A percentile compares a stretch with the other conserved stretches of the same genome.
phyloP scores from a whole-genome alignment of 2,888 invertebrate species.

The Melanophora roralis region DNA sequence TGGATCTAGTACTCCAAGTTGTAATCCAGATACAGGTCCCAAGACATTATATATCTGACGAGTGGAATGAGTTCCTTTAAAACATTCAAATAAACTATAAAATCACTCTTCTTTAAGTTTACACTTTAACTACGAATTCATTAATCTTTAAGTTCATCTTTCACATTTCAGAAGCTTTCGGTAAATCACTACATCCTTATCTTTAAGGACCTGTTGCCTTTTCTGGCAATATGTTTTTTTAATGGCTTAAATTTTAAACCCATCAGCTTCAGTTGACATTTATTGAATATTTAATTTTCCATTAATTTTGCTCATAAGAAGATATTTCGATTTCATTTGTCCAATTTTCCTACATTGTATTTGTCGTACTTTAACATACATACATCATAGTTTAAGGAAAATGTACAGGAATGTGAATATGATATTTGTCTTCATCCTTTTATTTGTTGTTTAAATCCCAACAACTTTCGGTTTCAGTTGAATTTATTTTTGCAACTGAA shows the following conservation, averaged over 20 bases:
- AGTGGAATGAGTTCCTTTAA: too few relatives aligned
- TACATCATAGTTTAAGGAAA: background rate
- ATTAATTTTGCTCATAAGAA: constrained; percentile 3
- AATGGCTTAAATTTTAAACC: background rate
- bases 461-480: constrained; percentile 35
- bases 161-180: too few relatives aligned
- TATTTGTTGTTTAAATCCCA: background rate
- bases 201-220: background rate
- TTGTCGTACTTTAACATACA: background rate
- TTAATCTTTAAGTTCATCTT: too few relatives aligned
- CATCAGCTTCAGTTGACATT: background rate
- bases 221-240: background rate
- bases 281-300: constrained; percentile 1
- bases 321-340: constrained; percentile 18
- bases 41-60: too few relatives aligned
- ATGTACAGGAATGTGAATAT: too few relatives aligned
- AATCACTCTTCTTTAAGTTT: too few relatives aligned
- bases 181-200: too few relatives aligned
- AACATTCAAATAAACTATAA: too few relatives aligned
- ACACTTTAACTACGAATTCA: too few relatives aligned
- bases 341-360: constrained; percentile 27
- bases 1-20: too few relatives aligned
- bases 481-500: background rate
- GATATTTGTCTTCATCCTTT: background rate
- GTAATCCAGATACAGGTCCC: too few relatives aligned